These are phyloP conservation scores for Nasonia vitripennis DNA, from an alignment of 1,140 invertebrate species.

Conservation along the genomic window DNA sequence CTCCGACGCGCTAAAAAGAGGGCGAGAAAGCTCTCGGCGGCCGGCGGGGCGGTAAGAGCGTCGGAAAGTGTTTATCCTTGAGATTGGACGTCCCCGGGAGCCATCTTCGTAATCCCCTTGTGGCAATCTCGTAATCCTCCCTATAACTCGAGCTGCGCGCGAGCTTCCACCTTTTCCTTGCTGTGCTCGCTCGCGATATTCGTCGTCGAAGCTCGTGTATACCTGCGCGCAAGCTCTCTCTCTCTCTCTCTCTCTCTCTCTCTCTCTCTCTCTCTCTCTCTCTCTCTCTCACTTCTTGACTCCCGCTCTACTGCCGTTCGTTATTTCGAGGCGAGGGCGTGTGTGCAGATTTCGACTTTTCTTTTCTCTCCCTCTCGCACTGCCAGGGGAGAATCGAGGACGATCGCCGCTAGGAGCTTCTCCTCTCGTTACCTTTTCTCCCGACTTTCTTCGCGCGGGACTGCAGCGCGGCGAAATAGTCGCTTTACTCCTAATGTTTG, in stretches of 20 bases:
- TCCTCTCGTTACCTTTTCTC: background rate
- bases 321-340: constrained; percentile 14
- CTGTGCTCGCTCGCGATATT: constrained; percentile 16
- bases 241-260: too few relatives aligned
- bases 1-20: background rate
- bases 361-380: background rate
- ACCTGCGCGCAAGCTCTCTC: constrained; percentile 29
- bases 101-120: constrained; percentile 73
- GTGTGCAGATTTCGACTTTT: constrained; percentile 33
- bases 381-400: constrained; percentile 18
- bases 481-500: constrained; percentile 41
- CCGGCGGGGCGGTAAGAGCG: constrained; percentile 59
- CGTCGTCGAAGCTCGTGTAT: background rate
- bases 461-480: constrained; percentile 18
- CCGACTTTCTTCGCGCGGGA: background rate
- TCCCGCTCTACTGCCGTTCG: constrained; percentile 9
- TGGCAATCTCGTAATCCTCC: constrained; percentile 74
- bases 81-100: constrained; percentile 73
- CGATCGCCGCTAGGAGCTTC: constrained; percentile 21
- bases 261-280: too few relatives aligned
- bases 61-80: constrained; percentile 74
- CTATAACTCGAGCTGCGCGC: constrained; percentile 68
- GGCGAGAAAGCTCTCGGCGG: constrained; percentile 3
- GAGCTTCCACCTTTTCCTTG: constrained; percentile 45
- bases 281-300: background rate